phyloP scores from a whole-genome alignment of 2,113 vertebrate genomes.

The Cyanistes caeruleus region DNA sequence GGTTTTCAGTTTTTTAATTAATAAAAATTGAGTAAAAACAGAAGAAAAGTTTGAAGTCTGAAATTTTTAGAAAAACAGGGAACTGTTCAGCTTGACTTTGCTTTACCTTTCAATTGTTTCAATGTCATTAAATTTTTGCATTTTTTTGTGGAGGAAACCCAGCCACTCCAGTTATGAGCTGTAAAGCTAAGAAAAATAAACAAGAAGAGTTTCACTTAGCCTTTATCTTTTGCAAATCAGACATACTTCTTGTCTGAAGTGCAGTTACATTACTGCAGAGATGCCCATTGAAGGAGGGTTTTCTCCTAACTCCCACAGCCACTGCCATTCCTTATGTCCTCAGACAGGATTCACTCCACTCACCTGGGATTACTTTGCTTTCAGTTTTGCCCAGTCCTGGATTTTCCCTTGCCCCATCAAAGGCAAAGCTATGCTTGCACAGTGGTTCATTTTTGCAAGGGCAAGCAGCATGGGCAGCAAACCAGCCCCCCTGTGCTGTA shows the following conservation, averaged over 20 bases:
- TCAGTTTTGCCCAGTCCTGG: not conserved
- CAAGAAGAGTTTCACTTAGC: not conserved
- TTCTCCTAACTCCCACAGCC: not conserved
- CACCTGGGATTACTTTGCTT: not conserved
- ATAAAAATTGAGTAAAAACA: not conserved
- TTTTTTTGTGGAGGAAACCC: not conserved
- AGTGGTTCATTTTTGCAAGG: not conserved
- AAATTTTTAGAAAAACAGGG: not conserved
- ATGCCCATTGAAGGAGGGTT: not conserved
- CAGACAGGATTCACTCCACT: not conserved
- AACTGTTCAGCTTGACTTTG: not conserved
- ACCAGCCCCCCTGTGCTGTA: not conserved
- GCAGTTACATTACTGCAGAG: not conserved
- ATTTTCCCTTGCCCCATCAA: not conserved
- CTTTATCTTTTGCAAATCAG: not conserved
- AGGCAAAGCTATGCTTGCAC: not conserved
- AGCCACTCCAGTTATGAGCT: slow-evolving; percentile 1
- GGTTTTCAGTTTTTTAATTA: not conserved
- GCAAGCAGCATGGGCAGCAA: not conserved
- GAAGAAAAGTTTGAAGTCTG: not conserved
- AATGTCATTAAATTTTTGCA: not conserved
- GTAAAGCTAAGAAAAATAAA: slow-evolving; percentile 42
- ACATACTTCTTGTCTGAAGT: not conserved
- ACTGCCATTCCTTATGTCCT: not conserved
- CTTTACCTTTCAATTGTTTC: not conserved